Base-by-base conservation (phyloP, 2,797 vertebrate species). In the Buceros bicornis region DNA sequence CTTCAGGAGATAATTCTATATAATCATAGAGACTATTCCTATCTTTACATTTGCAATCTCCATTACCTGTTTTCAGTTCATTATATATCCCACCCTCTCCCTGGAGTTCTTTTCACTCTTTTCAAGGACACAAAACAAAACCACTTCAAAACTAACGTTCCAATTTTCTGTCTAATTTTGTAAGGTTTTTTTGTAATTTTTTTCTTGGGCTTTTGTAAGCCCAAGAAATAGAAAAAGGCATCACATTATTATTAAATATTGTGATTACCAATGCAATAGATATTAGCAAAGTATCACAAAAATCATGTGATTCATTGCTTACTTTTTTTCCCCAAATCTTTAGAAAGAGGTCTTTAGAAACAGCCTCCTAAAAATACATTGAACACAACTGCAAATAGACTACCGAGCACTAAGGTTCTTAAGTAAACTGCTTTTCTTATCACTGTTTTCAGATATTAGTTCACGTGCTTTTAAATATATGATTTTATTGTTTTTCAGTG, bases 71-170 rank as follows among this genome's bases (percentile, higher is more conserved):
- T 83, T 81, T 73, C 53, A 87, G 64, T 67, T 90, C 48, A 88
- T 66, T 82, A 92, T 53, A 80, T 61, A 92, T 82, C 76, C 64
- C 56, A 50, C 43, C 31, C 22, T 90, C 25, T 17, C 13, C 24
- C 42, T 53, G 14, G 17, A 89, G 62, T 86, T 66, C 62, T 50
- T 90, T 78, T 62, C 69, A 90, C 25, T 79, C 67, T 72, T 89
- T 70, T 79, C 35, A 91, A 81, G n/a, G 66, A 82, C 18, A 88
- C 29, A 91, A 89, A 94, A 53, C 37, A 87, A 91, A 86, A 89
- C 3, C 10, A 73, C 16, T 82, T 56, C 0, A 1, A 76, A 93
- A 69, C 40, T 35, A 54, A 58, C 17, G 37, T 80, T 76, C 47
- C 51, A 64, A 37, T 80, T 78, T 81, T 89, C 35, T 82, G 14